Evolutionary conservation across 2,113 vertebrate genomes (phyloP).

Genomic region (Rhadina sibilatrix): DNA sequence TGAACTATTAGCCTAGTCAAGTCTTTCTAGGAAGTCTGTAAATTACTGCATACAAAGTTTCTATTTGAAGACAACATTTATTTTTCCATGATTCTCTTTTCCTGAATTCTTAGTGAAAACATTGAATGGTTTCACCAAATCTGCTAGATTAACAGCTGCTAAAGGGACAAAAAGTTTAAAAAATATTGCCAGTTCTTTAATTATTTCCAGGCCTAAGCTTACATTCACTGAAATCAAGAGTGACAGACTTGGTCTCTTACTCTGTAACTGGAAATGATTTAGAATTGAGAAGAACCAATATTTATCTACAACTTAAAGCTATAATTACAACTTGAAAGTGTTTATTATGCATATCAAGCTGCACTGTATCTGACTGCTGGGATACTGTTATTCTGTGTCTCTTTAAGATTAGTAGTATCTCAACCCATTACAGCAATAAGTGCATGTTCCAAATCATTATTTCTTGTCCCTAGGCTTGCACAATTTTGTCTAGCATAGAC

Average conservation of each 20-base stretch:
- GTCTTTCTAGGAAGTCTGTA: not conserved
- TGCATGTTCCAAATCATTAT: not conserved
- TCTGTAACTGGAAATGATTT: not conserved
- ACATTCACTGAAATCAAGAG: not conserved
- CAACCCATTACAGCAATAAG: not conserved
- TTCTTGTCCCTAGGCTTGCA: not conserved
- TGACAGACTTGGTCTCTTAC: not conserved
- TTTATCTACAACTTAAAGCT: constrained; percentile 35
- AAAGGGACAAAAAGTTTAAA: not conserved
- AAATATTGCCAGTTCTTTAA: not conserved
- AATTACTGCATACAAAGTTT: not conserved
- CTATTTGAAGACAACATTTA: not conserved
- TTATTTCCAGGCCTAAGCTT: not conserved
- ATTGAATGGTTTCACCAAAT: not conserved
- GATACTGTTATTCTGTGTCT: not conserved
- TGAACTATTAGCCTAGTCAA: not conserved
- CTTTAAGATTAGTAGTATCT: not conserved
- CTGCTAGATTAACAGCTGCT: not conserved
- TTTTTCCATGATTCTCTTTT: not conserved
- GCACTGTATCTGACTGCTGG: not conserved
- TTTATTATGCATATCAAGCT: not conserved
- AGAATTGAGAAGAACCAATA: not conserved
- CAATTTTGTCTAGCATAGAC: not conserved
- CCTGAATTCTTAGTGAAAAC: not conserved
- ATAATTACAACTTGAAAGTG: constrained; percentile 14